Conservation (phyloP, 2,888 invertebrate genomes). For the Epiblema foenella region DNA sequence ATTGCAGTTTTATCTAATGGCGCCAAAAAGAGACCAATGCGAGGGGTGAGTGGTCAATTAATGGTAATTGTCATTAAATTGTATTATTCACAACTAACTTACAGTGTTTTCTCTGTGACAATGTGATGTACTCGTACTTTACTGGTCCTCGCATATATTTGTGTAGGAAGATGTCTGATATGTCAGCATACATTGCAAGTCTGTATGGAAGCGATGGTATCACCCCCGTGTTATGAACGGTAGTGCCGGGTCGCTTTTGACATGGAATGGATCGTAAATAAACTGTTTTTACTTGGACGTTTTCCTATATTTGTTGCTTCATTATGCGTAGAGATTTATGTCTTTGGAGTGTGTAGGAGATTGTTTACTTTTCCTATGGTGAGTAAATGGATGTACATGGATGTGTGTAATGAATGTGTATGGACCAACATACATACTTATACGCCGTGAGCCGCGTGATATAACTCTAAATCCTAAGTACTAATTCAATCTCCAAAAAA, state of each 20-base stretch:
- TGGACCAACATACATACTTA: too few species aligned
- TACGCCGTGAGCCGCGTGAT: too few species aligned
- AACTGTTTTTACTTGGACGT: slow-evolving; percentile 40
- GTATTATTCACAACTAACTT: not conserved
- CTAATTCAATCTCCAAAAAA: too few species aligned
- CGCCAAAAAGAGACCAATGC: too few species aligned
- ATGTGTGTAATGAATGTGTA: too few species aligned
- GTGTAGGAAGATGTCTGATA: slow-evolving; percentile 36
- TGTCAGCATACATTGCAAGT: slow-evolving; percentile 18
- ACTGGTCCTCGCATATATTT: slow-evolving; percentile 27
- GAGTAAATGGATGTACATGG: not conserved
- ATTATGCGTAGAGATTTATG: slow-evolving; percentile 36
- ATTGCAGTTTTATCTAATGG: too few species aligned
- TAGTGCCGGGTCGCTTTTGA: slow-evolving; percentile 36
- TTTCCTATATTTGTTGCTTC: slow-evolving; percentile 36
- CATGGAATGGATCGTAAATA: slow-evolving; percentile 42
- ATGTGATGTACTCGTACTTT: not conserved
- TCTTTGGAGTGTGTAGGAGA: not conserved
- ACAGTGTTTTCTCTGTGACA: not conserved
- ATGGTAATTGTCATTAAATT: not conserved
- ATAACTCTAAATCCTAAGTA: too few species aligned
- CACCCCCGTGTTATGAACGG: slow-evolving; percentile 31
- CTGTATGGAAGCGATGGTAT: slow-evolving; percentile 41
- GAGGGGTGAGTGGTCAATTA: too few species aligned
- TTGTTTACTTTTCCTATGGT: not conserved